Evolutionary conservation across 2,113 vertebrate species (phyloP).

Genomic region (Tyrannus savana): DNA sequence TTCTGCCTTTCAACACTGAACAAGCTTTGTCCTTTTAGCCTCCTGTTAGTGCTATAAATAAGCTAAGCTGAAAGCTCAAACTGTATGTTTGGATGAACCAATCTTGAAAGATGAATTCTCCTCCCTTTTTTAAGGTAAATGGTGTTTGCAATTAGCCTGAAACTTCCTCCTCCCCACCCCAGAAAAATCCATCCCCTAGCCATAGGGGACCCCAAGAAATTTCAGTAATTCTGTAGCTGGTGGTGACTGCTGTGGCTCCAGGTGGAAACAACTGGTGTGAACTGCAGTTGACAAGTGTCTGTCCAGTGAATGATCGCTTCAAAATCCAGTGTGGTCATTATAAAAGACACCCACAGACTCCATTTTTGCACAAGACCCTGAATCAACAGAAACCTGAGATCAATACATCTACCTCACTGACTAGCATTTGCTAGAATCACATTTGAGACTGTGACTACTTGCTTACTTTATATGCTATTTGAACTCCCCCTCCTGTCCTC

Average conservation of each 20-base stretch:
- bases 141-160: not conserved
- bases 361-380: not conserved
- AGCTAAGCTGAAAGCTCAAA: not conserved
- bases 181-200: not conserved
- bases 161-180: rapidly evolving
- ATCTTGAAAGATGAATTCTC: not conserved
- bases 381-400: not conserved
- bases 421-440: not conserved
- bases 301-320: not conserved
- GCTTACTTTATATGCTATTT: constrained; percentile 56
- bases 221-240: not conserved
- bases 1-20: not conserved
- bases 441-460: constrained; percentile 22
- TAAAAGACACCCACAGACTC: rapidly evolving
- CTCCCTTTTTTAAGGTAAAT: not conserved
- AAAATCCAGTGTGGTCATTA: not conserved
- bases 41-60: not conserved
- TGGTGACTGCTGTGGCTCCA: not conserved
- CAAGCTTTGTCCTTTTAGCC: not conserved
- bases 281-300: not conserved
- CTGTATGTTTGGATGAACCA: not conserved
- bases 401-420: not conserved
- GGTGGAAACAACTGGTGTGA: rapidly evolving
- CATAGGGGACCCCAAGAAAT: not conserved
- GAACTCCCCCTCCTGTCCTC: constrained; percentile 60